Conservation (phyloP, 2,113 vertebrate species). For the Silurus asotus region DNA sequence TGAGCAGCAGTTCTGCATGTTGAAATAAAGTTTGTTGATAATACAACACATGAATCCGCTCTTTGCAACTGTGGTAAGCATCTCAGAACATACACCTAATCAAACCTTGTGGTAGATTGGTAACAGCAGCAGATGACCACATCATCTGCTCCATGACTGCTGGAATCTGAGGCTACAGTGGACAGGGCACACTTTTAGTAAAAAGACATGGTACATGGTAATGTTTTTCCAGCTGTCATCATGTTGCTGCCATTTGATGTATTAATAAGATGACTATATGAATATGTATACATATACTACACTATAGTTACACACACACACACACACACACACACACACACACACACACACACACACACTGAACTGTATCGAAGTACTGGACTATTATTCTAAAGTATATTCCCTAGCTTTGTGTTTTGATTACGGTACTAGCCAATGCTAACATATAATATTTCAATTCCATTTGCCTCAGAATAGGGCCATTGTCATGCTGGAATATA, state of each 20-base stretch:
- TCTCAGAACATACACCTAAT: too few species aligned
- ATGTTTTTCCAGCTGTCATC: background rate
- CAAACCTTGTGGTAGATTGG: too few species aligned
- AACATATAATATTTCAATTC: too few species aligned
- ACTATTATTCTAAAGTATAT: background rate
- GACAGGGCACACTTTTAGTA: background rate
- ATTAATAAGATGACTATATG: background rate
- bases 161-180: background rate
- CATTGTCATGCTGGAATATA: background rate
- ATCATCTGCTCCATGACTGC: too few species aligned
- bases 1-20: background rate
- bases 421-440: background rate
- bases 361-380: background rate
- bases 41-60: background rate
- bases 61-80: too few species aligned
- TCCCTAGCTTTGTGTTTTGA: background rate
- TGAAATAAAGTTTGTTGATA: background rate
- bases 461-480: background rate
- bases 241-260: background rate
- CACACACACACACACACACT: too few species aligned
- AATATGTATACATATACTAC: background rate
- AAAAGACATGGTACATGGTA: background rate
- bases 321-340: too few species aligned
- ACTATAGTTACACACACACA: too few species aligned
- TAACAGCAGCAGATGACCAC: too few species aligned